phyloP scores from a whole-genome alignment of 2,888 invertebrate genomes.

The Miltochrista miniata region DNA sequence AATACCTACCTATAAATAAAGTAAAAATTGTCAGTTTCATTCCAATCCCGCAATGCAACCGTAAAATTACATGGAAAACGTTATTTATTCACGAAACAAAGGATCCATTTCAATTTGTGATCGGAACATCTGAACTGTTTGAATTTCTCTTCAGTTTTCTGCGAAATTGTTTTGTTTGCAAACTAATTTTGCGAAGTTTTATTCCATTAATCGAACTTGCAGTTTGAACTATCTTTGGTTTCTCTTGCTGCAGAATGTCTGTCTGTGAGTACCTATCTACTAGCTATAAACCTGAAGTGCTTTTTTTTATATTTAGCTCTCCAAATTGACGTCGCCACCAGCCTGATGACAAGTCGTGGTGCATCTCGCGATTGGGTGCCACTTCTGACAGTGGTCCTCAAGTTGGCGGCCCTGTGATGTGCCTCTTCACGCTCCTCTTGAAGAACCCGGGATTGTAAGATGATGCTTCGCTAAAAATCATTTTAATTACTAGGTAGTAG shows the following conservation, averaged over 20 bases:
- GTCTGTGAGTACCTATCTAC: no score
- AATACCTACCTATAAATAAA: slow-evolving; percentile 8
- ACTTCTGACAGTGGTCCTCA: no score
- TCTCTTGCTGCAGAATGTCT: neutral
- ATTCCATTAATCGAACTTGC: slow-evolving; percentile 24
- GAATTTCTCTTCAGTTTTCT: slow-evolving; percentile 26
- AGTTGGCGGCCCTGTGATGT: no score
- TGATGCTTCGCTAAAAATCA: no score
- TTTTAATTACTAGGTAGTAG: no score
- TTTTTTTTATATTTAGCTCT: no score
- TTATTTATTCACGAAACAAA: slow-evolving; percentile 58
- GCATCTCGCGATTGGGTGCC: no score
- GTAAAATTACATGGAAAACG: slow-evolving; percentile 63
- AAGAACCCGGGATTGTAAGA: no score
- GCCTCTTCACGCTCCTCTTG: no score
- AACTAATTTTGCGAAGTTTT: slow-evolving; percentile 25
- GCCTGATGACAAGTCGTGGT: no score
- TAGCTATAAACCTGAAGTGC: no score
- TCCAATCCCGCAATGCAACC: slow-evolving; percentile 58
- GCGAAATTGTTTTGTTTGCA: slow-evolving; percentile 40
- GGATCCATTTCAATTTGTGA: slow-evolving; percentile 54
- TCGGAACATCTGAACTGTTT: slow-evolving; percentile 34
- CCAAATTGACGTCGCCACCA: no score
- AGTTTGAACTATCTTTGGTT: neutral
- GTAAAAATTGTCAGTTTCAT: slow-evolving; percentile 47